Base-by-base conservation (phyloP, 2,797 vertebrate genomes). In the Fratercula arctica region DNA sequence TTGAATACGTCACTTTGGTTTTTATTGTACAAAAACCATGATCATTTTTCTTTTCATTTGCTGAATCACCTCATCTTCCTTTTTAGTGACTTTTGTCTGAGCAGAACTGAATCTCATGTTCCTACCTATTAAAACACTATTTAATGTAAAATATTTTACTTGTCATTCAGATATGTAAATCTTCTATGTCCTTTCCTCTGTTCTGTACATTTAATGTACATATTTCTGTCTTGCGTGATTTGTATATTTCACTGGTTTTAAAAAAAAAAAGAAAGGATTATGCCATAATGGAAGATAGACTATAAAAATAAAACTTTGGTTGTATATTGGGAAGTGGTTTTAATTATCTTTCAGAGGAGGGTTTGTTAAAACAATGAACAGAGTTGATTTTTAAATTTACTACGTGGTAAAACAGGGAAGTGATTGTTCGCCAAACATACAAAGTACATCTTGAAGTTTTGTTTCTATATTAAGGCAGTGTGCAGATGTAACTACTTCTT, bases 201-300 rank as follows among this genome's bases (percentile, higher is more conserved):
- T 98, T 97, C 97, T 98, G 98, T 98, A 98, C 98, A 98, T 98
- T 97, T 97, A 98, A 98, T 98, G 98, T 98, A 98, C 98, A 98
- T 98, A 98, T 98, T 98, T 98, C 97, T 97, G 94, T 98, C 98
- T 97, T 95, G 96, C 45, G 97, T 98, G 98, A 98, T 98, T 98
- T 98, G 98, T 98, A 98, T 98, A 98, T 98, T 98, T 98, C 97
- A 98, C 97, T 98, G 98, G 97, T 97, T 98, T 94, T 73, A 96
- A 97, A 97, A 96, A 97, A 67, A 79, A 96, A 95, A 95, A 92
- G 29, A 93, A 97, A 98, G 97, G 98, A 97, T 97, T 97, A 97
- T 95, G 97, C 97, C 97, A 95, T 96, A 97, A 97, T 97, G 97
- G 98, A 98, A 98, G 97, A 98, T 98, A 98, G 97, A 98, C 93